A percentile compares a stretch with the other conserved stretches of the same genome.
Conservation (phyloP, 2,113 vertebrate species). For the Lampris megalopsis region DNA sequence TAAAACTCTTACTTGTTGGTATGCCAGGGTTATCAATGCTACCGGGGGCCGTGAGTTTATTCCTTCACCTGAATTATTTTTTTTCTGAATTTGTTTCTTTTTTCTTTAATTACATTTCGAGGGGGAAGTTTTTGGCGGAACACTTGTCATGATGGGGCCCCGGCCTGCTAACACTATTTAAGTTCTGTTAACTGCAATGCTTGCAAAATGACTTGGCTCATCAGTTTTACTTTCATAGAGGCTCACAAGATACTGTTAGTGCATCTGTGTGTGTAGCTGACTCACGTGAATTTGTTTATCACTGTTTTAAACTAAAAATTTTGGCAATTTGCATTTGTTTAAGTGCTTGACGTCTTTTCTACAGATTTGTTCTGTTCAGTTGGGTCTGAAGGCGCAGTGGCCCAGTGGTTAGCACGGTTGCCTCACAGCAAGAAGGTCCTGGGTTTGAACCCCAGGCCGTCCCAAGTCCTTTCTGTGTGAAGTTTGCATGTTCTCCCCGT, state of each 20-base stretch:
- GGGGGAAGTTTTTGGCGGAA: slow-evolving; percentile 26
- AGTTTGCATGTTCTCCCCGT: no score
- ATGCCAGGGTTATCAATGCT: slow-evolving; percentile 60
- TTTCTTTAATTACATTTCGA: slow-evolving; percentile 68
- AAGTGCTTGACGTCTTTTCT: slow-evolving; percentile 6
- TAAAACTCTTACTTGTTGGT: slow-evolving; percentile 59
- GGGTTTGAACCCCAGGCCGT: no score
- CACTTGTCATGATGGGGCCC: slow-evolving; percentile 15
- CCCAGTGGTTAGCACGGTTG: no score
- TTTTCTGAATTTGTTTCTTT: no score
- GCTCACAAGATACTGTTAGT: slow-evolving; percentile 59
- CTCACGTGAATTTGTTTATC: slow-evolving; percentile 53
- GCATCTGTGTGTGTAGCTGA: slow-evolving; percentile 43
- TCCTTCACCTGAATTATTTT: slow-evolving; percentile 39
- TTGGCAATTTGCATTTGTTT: slow-evolving; percentile 46
- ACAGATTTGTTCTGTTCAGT: slow-evolving; percentile 7
- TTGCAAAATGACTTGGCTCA: slow-evolving; percentile 49
- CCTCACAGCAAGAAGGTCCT: no score
- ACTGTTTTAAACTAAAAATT: slow-evolving; percentile 29
- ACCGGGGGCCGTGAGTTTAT: slow-evolving; percentile 51
- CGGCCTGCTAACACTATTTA: slow-evolving; percentile 45
- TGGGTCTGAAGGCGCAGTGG: slow-evolving; percentile 6
- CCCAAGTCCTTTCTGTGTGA: no score
- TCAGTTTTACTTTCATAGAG: slow-evolving; percentile 59
- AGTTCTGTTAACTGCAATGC: slow-evolving; percentile 47